A percentile compares a stretch with the other conserved stretches of the same genome.
These are phyloP conservation scores for Etheostoma perlongum DNA, from an alignment of 2,797 vertebrate species.

Conservation along the genomic window DNA sequence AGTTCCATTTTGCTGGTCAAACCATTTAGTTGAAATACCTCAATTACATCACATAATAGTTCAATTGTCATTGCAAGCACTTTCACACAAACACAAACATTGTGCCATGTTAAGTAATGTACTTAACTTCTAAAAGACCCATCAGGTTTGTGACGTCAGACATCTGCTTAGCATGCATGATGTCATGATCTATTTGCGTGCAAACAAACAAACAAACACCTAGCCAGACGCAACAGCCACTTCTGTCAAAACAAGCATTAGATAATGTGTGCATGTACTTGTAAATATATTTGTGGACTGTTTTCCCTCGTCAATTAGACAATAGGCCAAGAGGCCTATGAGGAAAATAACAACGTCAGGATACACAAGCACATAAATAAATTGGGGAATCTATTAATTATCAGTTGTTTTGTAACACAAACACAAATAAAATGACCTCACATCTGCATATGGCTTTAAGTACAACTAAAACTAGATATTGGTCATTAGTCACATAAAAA, in stretches of 20 bases:
- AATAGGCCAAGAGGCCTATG: slow-evolving; percentile 4
- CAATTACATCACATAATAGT: neutral
- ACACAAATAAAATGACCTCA: neutral
- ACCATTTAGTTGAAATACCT: neutral
- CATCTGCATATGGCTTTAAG: neutral
- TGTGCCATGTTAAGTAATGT: neutral
- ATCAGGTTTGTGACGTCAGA: neutral
- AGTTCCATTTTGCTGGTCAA: slow-evolving; percentile 6
- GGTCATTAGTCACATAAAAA: too few species aligned
- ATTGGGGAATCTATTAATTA: neutral
- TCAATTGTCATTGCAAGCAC: neutral
- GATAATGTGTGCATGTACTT: slow-evolving; percentile 36
- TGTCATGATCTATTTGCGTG: slow-evolving; percentile 48
- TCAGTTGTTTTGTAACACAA: neutral
- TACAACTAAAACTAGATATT: neutral
- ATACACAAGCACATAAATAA: neutral
- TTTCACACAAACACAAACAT: neutral
- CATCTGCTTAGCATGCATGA: slow-evolving; percentile 32
- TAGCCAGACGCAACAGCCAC: slow-evolving; percentile 25
- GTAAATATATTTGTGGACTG: neutral
- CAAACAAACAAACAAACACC: slow-evolving; percentile 48
- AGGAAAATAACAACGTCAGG: neutral
- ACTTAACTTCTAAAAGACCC: neutral
- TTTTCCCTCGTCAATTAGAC: slow-evolving; percentile 8
- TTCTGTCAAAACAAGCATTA: slow-evolving; percentile 55